Conservation (phyloP, 2,113 vertebrate species). For the Dryoscopus gambensis region DNA sequence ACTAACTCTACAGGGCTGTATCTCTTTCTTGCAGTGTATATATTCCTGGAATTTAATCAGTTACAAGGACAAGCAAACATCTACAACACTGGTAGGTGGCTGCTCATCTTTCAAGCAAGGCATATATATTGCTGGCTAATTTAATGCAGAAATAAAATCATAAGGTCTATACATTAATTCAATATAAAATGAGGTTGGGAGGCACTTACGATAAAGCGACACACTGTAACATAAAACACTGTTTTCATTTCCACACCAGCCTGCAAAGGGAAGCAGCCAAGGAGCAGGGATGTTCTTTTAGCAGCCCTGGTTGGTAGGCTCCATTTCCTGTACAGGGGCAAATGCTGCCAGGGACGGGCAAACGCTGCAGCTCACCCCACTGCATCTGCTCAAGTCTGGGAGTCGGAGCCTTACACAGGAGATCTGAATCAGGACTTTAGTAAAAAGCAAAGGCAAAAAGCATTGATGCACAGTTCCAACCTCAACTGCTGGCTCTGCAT, state of each 20-base stretch:
- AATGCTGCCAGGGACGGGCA: neutral
- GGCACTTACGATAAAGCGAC: neutral
- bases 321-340: neutral
- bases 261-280: neutral
- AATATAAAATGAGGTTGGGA: neutral
- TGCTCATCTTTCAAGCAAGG: neutral
- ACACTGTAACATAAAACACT: neutral
- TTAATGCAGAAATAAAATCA: neutral
- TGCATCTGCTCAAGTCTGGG: rapidly evolving
- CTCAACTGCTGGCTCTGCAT: neutral
- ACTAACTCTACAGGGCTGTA: neutral
- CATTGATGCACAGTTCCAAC: neutral
- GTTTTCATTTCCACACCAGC: neutral
- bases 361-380: neutral
- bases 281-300: neutral
- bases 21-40: neutral
- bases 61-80: neutral
- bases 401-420: rapidly evolving
- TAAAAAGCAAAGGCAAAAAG: neutral
- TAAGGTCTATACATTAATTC: neutral
- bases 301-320: neutral
- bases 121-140: neutral
- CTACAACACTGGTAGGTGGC: neutral
- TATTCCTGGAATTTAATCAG: neutral
- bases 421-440: neutral